Evolutionary conservation across 2,888 invertebrate genomes (phyloP).

Genomic region (Spodoptera exigua): DNA sequence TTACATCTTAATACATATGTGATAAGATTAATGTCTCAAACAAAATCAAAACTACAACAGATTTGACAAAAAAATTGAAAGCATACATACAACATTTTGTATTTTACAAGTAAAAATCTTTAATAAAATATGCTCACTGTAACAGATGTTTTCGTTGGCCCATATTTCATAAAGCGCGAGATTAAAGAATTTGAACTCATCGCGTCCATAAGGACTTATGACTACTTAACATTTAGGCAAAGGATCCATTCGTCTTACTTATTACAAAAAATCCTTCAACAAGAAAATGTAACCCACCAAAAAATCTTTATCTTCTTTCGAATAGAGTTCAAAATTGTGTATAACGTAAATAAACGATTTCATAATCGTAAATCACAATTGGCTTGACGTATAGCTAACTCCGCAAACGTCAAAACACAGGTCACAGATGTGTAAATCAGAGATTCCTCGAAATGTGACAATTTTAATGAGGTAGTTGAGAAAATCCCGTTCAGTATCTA

Average conservation of each 20-base stretch:
- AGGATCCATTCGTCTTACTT: constrained; percentile 50
- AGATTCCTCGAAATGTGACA: constrained; percentile 54
- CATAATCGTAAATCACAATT: constrained; percentile 60
- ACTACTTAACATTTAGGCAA: constrained; percentile 41
- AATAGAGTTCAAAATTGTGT: constrained; percentile 38
- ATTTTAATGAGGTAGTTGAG: constrained; percentile 3
- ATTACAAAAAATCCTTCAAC: constrained; percentile 53
- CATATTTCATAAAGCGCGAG: constrained; percentile 40
- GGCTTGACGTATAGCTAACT: constrained; percentile 60
- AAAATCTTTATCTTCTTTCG: not conserved
- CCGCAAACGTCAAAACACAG: constrained; percentile 68
- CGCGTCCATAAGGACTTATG: constrained; percentile 39
- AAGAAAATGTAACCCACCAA: not conserved
- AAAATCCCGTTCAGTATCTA: constrained; percentile 17
- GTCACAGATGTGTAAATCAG: constrained; percentile 64
- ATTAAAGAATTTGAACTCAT: constrained; percentile 35
- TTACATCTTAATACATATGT: too few relatives aligned
- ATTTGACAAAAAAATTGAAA: constrained; percentile 2
- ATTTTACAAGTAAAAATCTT: too few relatives aligned
- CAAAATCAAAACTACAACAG: not conserved
- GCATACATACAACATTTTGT: constrained; percentile 6
- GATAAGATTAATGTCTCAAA: too few relatives aligned
- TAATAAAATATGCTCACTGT: constrained; percentile 25
- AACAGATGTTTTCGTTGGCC: constrained; percentile 35
- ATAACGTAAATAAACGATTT: constrained; percentile 16